These are phyloP conservation scores for Sitobion miscanthi DNA, from an alignment of 1,140 invertebrate species.

Conservation along the genomic window DNA sequence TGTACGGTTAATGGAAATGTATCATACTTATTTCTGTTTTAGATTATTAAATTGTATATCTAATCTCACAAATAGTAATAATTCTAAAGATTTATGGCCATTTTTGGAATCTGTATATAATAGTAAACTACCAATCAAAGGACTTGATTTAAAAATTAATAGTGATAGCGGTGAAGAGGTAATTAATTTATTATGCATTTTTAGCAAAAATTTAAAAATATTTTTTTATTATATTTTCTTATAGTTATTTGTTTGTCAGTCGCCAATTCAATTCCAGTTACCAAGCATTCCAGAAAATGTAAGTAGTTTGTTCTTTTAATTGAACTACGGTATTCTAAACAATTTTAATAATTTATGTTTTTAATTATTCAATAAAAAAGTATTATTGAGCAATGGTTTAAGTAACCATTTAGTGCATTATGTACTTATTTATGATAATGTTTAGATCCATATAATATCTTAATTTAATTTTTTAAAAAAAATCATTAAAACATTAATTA, in stretches of 20 bases:
- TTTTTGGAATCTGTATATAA: constrained; percentile 75
- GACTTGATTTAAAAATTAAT: constrained; percentile 55
- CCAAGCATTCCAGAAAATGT: constrained; percentile 95
- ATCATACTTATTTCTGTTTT: constrained; percentile 52
- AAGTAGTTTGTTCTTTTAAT: constrained; percentile 65
- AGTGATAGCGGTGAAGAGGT: constrained; percentile 44
- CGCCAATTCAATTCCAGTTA: constrained; percentile 79
- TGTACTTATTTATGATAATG: not conserved
- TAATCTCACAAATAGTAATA: constrained; percentile 66
- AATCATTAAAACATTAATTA: not conserved
- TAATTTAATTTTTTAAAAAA: not conserved
- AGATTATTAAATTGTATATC: constrained; percentile 70
- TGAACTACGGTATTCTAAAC: not conserved
- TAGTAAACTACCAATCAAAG: constrained; percentile 66
- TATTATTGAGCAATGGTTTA: not conserved
- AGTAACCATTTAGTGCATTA: not conserved
- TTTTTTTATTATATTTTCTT: constrained; percentile 8
- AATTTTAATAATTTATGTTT: not conserved
- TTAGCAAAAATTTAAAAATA: not conserved
- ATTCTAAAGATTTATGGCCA: constrained; percentile 66
- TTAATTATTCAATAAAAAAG: not conserved
- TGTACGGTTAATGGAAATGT: not conserved
- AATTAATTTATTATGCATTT: not conserved
- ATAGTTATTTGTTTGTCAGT: constrained; percentile 72
- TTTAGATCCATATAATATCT: no score